Base-by-base conservation (phyloP, 2,797 vertebrate species). In the Eulemur albifrons region DNA sequence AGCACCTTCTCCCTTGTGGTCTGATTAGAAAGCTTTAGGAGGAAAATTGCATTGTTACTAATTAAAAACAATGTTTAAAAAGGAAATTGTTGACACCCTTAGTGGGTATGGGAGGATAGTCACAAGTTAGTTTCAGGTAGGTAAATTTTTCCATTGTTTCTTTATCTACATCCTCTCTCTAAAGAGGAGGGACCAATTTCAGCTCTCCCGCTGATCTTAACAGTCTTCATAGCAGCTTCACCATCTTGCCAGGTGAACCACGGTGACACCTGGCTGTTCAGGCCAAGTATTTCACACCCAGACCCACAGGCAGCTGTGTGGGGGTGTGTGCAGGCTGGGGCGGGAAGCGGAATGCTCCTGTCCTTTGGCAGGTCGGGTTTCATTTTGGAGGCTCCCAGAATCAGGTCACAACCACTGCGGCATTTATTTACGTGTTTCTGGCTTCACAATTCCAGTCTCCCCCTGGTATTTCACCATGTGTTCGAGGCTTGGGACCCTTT, bases 101-200 rank as follows among this genome's bases (percentile, higher is more conserved):
- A 95, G 97, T 88, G 96, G 95, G 79, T 86, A 25, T 92, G 95
- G 61, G 92, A 96, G 97, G 94, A 32, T 35, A 57, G 72, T 81
- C 73, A 73, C 88, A 79, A 93, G 72, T 76, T 75, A 96, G 80
- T 92, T 86, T 93, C 88, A 86, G 59, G 86, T 79, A 91, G 97
- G 93, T 96, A 86, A 65, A 93, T 96, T 83, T 97, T 97, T 93
- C 88, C 48, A 30, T 50, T 63, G 81, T 94, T 76, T 67, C 69
- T 97, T 65, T 96, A 88, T 95, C 97, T 95, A 30, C 70, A 21
- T 50, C 14, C 23, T 83, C 70, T 97, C 97, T 97, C 67, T 83
- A 80, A 67, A 30, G 93, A 35, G 70, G 59, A 93, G 86, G 76
- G 76, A 30, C 84, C 54, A 32, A 13, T 88, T 96, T 90, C 0